These are phyloP conservation scores for Nothocercus nigrocapillus DNA, from an alignment of 2,113 vertebrate genomes.

Conservation along the genomic window DNA sequence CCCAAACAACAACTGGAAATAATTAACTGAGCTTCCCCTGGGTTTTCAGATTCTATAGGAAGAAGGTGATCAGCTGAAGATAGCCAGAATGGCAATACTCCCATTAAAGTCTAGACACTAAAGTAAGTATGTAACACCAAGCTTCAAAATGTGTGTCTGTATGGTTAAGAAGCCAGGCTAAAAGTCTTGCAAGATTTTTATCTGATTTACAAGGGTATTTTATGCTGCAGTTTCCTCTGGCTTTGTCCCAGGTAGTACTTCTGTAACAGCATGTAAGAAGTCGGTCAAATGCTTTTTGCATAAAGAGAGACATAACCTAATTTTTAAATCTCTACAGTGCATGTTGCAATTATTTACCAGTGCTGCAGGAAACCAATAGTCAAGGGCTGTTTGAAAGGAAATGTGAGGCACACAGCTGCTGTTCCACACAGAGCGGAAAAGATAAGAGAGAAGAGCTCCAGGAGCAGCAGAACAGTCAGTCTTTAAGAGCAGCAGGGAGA, in stretches of 20 bases:
- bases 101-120: neutral
- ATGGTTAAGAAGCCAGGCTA: neutral
- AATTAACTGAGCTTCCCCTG: constrained; percentile 36
- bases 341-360: neutral
- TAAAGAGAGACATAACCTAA: neutral
- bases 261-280: neutral
- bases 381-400: neutral
- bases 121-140: neutral
- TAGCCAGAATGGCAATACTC: neutral
- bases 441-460: neutral
- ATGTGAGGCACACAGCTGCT: accelerated
- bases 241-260: neutral
- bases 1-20: constrained; percentile 7
- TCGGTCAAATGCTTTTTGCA: neutral
- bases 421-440: neutral
- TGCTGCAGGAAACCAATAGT: neutral
- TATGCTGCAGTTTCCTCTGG: neutral
- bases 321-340: neutral
- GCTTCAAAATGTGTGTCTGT: neutral
- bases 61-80: neutral
- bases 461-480: neutral
- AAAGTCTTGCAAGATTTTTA: neutral
- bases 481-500: neutral
- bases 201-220: neutral
- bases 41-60: neutral